Base-by-base conservation (phyloP, 2,113 vertebrate species). In the Lepidothrix coronata region DNA sequence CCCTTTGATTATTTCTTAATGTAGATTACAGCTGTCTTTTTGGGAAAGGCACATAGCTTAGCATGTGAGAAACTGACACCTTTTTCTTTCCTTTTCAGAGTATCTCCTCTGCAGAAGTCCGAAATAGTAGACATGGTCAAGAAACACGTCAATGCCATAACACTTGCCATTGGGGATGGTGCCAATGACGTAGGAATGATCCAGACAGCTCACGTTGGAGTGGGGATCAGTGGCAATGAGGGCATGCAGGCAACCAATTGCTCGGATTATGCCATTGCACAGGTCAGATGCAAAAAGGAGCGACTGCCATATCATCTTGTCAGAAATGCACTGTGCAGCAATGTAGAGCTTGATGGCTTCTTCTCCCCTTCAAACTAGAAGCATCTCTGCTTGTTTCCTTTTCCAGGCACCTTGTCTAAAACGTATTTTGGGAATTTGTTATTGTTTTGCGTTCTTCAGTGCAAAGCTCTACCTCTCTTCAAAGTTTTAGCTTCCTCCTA, bases 41-140 rank as follows among this genome's bases (percentile, higher is more conserved):
- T 58, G 89, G 94, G 90, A 92, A 94, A 93, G 79, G 11, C 43
- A 14, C 22, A 8, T 55, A 84, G 58, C 88, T 88, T 79, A 76
- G 78, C 67, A 54, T 93, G 52, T 93, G 65, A 95, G 95, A 96
- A 96, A 96, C 90, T 96, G 94, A 97, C 87, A 82, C 89, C 58
- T 93, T 91, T 95, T 91, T 96, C 91, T 96, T 70, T 95, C 82
- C 85, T 95, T 97, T 96, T 70, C 97, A 99, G 99, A 94, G 99
- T 99, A 46, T 99, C 99, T 96, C 99, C 99, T 28, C 98, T 99
- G 83, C 99, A 99, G 98, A 99, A 99, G 98, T 99, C 99, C 4
- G 99, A 99, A 98, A 99, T 99, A 18, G 99, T 99, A 94, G 99
- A 99, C 48, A 99, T 99, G 98, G 99, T 99, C 95, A 99, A 99